Evolutionary conservation across 2,888 invertebrate genomes (phyloP).

Genomic region (Acleris emargana): DNA sequence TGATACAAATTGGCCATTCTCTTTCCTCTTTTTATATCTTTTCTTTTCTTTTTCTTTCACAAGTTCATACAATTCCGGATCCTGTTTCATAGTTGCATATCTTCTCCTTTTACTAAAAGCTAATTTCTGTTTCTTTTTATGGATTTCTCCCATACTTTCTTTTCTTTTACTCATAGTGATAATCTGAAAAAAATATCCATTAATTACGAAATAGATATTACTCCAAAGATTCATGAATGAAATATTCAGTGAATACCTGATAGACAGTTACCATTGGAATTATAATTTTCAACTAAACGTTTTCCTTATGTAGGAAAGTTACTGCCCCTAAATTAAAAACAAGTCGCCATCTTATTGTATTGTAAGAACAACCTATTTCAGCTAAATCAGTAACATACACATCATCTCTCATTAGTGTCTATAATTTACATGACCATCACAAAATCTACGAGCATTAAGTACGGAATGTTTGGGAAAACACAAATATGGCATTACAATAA

Average conservation of each 20-base stretch:
- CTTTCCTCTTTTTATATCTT: too few species aligned
- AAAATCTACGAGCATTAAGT: background rate
- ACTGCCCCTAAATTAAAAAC: background rate
- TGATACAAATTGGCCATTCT: too few species aligned
- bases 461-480: background rate
- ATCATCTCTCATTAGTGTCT: background rate
- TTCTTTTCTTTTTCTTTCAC: too few species aligned
- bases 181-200: conserved; percentile 5
- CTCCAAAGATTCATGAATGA: background rate
- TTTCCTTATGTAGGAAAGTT: background rate
- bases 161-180: conserved; percentile 12
- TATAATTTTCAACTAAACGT: background rate
- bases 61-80: background rate
- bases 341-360: background rate
- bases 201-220: background rate
- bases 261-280: background rate
- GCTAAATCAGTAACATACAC: background rate
- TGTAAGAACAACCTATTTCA: background rate
- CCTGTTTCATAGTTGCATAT: conserved; percentile 5
- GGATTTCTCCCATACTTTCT: background rate
- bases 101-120: conserved; percentile 5
- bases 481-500: background rate
- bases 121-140: conserved; percentile 1
- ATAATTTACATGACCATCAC: background rate
- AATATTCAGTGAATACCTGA: background rate